Base-by-base conservation (phyloP, 1,140 invertebrate genomes). In the Trichonephila inaurata region DNA sequence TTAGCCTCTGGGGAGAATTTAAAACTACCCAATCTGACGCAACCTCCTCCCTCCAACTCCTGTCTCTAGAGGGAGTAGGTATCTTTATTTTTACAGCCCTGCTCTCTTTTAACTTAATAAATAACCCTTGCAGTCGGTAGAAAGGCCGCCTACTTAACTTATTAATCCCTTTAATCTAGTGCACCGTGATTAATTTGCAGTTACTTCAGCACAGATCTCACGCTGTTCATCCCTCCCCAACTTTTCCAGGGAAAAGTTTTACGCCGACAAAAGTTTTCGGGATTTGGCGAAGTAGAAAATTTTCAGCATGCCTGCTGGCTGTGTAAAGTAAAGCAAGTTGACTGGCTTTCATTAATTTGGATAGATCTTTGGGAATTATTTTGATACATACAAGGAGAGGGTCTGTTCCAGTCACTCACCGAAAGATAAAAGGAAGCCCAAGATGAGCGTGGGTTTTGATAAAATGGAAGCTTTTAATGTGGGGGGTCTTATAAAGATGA, bases 21-120 rank as follows among this genome's bases (percentile, higher is more conserved):
- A 83, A 83, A 58, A 85, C 21, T 21, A 16, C 21, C 82, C 19
- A 24, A 21, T 58, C 58, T 19, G 58, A 18, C 18, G n/a, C 82
- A 19, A 6, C 33, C 44, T 4, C 81, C 44, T 12, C 44, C 40
- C 81, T 18, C 51, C 28, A 33, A 14, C 24, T 28, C 28, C 24
- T n/a, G 33, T 58, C 44, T n/a, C 83, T 60, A 16, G 28, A 81
- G 24, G 28, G 72, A 19, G 33, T 21, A 81, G n/a, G 72, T 16
- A 19, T 77, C 72, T 33, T 77, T 77, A 85, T 85, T 51, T 85
- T 85, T 85, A 58, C 83, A 85, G 83, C 14, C 28, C 24, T 16
- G 82, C 44, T 60, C 83, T 85, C 83, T 85, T 85, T 85, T 85
- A 85, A 85, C 83, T 85, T 85, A 85, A 85, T 85, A 85, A 85